Conservation (phyloP, 2,888 invertebrate species). For the Apotomis capreana region DNA sequence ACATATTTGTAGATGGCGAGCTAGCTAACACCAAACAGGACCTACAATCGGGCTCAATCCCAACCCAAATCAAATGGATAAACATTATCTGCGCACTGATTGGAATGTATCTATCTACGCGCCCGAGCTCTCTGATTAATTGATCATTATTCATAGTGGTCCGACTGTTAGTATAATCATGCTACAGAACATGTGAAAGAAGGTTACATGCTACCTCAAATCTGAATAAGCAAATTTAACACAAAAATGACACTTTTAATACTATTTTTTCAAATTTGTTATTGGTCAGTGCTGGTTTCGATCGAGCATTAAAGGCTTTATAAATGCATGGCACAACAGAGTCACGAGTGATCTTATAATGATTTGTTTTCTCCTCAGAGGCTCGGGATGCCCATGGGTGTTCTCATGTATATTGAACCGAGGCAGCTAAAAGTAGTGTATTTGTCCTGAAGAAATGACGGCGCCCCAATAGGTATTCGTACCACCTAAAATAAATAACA, state of each 20-base stretch:
- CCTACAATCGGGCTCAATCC: constrained; percentile 24
- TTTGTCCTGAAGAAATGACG: too few relatives aligned
- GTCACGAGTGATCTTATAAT: neutral
- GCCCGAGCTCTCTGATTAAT: constrained; percentile 34
- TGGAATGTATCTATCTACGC: constrained; percentile 30
- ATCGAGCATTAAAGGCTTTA: neutral
- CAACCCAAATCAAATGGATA: constrained; percentile 39
- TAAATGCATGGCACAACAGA: neutral
- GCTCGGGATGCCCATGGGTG: neutral
- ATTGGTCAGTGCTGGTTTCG: too few relatives aligned
- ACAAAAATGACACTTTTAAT: too few relatives aligned
- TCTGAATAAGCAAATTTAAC: too few relatives aligned
- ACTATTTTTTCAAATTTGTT: too few relatives aligned
- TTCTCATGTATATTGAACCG: too few relatives aligned
- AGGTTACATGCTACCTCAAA: neutral
- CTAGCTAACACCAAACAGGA: neutral
- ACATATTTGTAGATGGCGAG: neutral
- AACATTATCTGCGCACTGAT: constrained; percentile 36
- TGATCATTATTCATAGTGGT: constrained; percentile 38
- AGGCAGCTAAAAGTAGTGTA: too few relatives aligned
- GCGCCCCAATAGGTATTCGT: too few relatives aligned
- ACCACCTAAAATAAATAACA: neutral
- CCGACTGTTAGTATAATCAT: constrained; percentile 24
- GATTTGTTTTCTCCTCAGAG: neutral
- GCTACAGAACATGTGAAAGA: neutral